phyloP scores from a whole-genome alignment of 2,113 vertebrate species.

The Coregonus clupeaformis region DNA sequence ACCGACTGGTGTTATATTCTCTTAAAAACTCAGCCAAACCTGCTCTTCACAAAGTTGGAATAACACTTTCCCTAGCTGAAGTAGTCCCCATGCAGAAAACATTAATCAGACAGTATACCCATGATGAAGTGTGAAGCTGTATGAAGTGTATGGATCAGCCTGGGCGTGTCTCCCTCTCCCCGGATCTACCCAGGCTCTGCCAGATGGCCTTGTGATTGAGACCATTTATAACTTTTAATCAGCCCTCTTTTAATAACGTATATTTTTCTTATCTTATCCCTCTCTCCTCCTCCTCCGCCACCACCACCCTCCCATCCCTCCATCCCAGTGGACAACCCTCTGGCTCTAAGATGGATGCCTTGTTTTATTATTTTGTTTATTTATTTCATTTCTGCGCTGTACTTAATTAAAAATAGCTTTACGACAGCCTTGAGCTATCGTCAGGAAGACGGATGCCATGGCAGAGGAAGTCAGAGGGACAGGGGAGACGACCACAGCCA shows the following conservation, averaged over 20 bases:
- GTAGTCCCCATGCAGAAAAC: no score
- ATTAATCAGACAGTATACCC: no score
- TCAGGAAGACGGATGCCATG: constrained; percentile 7
- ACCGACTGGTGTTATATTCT: no score
- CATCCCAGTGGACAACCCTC: constrained; percentile 5
- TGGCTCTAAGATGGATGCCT: constrained; percentile 3
- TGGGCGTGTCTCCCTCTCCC: no score
- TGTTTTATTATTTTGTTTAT: constrained; percentile 5
- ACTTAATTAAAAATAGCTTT: constrained; percentile 21
- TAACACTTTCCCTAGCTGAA: no score
- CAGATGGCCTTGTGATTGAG: constrained; percentile 18
- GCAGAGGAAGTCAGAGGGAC: not conserved
- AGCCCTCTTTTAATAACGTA: not conserved
- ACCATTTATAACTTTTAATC: constrained; percentile 28
- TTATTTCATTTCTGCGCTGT: constrained; percentile 2
- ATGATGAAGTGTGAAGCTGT: no score
- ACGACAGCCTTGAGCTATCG: not conserved
- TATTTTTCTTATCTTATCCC: not conserved
- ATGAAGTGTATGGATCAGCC: no score
- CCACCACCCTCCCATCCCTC: not conserved
- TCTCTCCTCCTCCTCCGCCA: not conserved
- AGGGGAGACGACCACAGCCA: not conserved
- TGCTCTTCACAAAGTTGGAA: no score
- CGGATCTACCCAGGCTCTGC: not conserved
- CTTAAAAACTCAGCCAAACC: no score